phyloP scores from a whole-genome alignment of 2,797 vertebrate species.

The Gila robusta region DNA sequence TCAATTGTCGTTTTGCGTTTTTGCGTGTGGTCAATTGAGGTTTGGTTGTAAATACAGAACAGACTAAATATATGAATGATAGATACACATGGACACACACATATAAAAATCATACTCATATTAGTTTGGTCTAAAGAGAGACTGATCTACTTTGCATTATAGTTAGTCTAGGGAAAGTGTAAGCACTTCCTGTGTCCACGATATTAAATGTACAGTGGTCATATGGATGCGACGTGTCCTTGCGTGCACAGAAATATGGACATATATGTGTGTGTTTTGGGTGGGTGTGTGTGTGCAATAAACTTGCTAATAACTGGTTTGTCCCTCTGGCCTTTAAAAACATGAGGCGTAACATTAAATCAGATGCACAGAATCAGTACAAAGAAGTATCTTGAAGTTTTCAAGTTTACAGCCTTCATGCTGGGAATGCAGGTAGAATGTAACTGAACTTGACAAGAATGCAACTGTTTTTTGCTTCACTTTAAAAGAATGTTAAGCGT shows the following conservation, averaged over 20 bases:
- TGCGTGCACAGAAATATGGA: constrained; percentile 4
- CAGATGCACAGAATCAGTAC: constrained; percentile 29
- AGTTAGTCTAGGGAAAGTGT: constrained; percentile 23
- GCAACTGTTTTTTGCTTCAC: constrained; percentile 21
- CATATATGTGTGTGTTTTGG: constrained; percentile 20
- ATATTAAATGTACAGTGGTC: constrained; percentile 50
- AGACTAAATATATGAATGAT: neutral
- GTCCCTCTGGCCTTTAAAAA: constrained; percentile 48
- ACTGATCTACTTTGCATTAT: constrained; percentile 21
- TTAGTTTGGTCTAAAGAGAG: constrained; percentile 36
- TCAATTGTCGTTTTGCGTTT: constrained; percentile 5
- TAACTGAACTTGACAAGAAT: constrained; percentile 8
- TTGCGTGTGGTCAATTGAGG: constrained; percentile 7
- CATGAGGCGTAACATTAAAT: neutral
- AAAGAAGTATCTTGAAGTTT: constrained; percentile 18
- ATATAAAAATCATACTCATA: constrained; percentile 11
- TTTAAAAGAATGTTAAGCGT: constrained; percentile 37
- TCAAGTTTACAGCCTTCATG: constrained; percentile 34
- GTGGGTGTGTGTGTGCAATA: constrained; percentile 31
- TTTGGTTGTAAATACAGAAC: constrained; percentile 27
- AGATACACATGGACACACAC: constrained; percentile 14
- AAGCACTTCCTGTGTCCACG: constrained; percentile 42
- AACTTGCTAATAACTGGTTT: constrained; percentile 38
- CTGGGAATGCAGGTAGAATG: constrained; percentile 30
- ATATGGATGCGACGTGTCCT: neutral